Evolutionary conservation across 2,797 vertebrate genomes (phyloP), one percentile per base, ranked within the genome.

Genomic region (Oophaga sylvatica): DNA sequence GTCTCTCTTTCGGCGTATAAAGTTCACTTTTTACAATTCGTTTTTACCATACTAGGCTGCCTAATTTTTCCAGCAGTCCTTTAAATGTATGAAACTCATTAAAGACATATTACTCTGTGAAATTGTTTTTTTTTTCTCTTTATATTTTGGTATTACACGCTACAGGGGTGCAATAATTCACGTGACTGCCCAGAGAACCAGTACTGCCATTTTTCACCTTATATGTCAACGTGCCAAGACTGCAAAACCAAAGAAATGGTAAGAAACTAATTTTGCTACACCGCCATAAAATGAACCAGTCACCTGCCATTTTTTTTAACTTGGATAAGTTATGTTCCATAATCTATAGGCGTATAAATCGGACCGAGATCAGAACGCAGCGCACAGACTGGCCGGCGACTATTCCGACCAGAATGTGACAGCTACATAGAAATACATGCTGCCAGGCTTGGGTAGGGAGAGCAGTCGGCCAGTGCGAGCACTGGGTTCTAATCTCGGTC

Each of bases 241-340:
- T 90, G 88, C 45, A 89, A 88, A 63, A 41, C 35, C 16, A 84
- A 88, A 19, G 56, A 89, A 56, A 86, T 12, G 56, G 90, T 89
- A 63, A 90, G 80, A 31, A 73, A 65, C 16, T 31, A 0, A 57
- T 68, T 62, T 59, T 57, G 15, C 10, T 48, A 77, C 3, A 5
- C 6, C 6, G 48, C 45, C 35, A 41, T 20, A 73, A 19, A 73
- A 9, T 17, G 6, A 73, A 8, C 48, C 0, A 53, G 48, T 5
- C 3, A 29, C n/a, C 65, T 29, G 26, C 4, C 26, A 4, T 26
- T 20, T 63, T 63, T 29, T 13, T n/a, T 29, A 29, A 67, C 26
- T 15, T 67, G 26, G n/a, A 15, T 67, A 5, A 65, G n/a, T 67
- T 67, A 67, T 13, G 12, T 67, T 67, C 8, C 12, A 9, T 26